These are phyloP conservation scores for Ophion costatus DNA, from an alignment of 2,888 invertebrate species.

Conservation along the genomic window DNA sequence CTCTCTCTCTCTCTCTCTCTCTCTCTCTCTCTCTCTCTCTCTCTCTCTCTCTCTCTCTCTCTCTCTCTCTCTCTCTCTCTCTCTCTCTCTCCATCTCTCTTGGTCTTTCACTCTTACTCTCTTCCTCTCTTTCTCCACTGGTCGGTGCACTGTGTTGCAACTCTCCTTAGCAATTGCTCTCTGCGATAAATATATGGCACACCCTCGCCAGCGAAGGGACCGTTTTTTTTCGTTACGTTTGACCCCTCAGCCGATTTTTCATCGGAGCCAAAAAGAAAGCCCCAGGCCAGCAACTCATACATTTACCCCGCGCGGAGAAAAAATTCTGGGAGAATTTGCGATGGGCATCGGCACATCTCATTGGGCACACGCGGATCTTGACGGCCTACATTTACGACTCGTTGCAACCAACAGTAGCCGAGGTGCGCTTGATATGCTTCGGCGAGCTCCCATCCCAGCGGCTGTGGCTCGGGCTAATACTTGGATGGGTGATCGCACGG, in stretches of 20 bases:
- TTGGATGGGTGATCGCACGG: background rate
- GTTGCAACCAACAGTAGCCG: background rate
- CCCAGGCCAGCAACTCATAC: background rate
- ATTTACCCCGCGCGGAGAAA: conserved; percentile 46
- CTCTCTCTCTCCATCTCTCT: conserved; percentile 10
- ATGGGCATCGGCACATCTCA: conserved; percentile 15
- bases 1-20: conserved; percentile 20
- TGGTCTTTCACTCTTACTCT: conserved; percentile 28
- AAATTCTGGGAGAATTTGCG: conserved; percentile 50
- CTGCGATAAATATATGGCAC: conserved; percentile 17
- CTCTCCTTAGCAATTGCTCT: conserved; percentile 44
- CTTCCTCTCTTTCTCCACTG: conserved; percentile 21
- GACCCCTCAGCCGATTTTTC: conserved; percentile 62
- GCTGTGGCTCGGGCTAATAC: background rate
- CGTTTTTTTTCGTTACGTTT: conserved; percentile 59
- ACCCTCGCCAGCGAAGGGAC: conserved; percentile 8
- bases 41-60: conserved; percentile 25
- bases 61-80: conserved; percentile 32
- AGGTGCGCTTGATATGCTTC: background rate
- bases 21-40: conserved; percentile 22
- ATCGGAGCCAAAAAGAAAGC: conserved; percentile 61
- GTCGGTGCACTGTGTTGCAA: conserved; percentile 38
- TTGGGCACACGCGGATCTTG: background rate
- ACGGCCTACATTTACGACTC: background rate
- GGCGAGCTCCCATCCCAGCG: background rate